A percentile compares a stretch with the other conserved stretches of the same genome.
Evolutionary conservation across 2,888 invertebrate genomes (phyloP).

Genomic region (Sinodicranocentrus sp.): DNA sequence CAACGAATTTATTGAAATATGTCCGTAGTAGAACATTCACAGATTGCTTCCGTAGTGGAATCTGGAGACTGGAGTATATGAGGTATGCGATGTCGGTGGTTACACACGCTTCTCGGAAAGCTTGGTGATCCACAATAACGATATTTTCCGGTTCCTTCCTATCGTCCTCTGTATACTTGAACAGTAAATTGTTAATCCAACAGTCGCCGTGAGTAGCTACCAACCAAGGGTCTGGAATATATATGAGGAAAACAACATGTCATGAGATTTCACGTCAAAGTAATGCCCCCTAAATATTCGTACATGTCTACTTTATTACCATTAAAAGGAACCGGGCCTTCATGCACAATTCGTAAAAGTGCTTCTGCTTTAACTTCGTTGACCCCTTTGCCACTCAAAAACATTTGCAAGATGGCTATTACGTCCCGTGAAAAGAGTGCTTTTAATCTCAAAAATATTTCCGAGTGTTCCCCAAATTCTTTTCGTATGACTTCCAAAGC

Average conservation of each 20-base stretch:
- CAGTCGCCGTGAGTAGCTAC: slow-evolving; percentile 68
- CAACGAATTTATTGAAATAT: slow-evolving; percentile 54
- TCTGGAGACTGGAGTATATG: slow-evolving; percentile 58
- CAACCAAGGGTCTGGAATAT: slow-evolving; percentile 54
- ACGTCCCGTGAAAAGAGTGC: slow-evolving; percentile 3
- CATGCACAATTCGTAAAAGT: slow-evolving; percentile 7
- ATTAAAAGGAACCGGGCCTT: slow-evolving; percentile 1
- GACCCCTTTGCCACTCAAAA: slow-evolving; percentile 22
- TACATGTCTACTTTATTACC: background rate
- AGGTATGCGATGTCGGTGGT: slow-evolving; percentile 64
- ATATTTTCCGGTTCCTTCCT: slow-evolving; percentile 45
- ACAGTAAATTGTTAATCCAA: slow-evolving; percentile 71
- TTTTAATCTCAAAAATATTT: slow-evolving; percentile 15
- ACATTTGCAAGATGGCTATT: slow-evolving; percentile 17
- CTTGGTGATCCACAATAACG: slow-evolving; percentile 69
- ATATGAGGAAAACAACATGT: no score
- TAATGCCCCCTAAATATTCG: no score
- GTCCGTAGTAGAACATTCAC: slow-evolving; percentile 26
- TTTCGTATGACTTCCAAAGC: slow-evolving; percentile 16
- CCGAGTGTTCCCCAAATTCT: slow-evolving; percentile 13
- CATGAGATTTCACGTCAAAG: no score
- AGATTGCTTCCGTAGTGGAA: slow-evolving; percentile 27
- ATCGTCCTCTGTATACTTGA: slow-evolving; percentile 47
- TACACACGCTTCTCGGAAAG: slow-evolving; percentile 62
- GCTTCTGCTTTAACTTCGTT: slow-evolving; percentile 41